A percentile compares a stretch with the other conserved stretches of the same genome.
These are phyloP conservation scores for Ligdia adustata DNA, from an alignment of 2,888 invertebrate genomes.

Conservation along the genomic window DNA sequence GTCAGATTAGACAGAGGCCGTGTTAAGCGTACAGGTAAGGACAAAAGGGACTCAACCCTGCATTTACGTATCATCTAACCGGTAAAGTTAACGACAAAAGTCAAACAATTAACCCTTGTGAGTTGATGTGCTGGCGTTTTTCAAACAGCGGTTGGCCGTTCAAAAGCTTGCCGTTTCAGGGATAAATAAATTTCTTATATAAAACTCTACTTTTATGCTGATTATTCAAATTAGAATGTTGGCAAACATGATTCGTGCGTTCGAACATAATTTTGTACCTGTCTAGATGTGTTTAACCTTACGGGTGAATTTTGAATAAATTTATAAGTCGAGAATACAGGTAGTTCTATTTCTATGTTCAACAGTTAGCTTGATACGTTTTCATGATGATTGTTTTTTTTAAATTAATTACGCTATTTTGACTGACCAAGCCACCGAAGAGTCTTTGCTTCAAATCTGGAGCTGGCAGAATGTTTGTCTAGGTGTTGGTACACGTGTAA, in stretches of 20 bases:
- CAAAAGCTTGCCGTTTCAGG: constrained; percentile 33
- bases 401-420: too few relatives aligned
- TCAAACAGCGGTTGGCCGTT: constrained; percentile 47
- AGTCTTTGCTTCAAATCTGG: too few relatives aligned
- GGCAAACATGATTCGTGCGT: constrained; percentile 15
- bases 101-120: constrained; percentile 68
- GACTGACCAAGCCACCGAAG: too few relatives aligned
- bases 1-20: constrained; percentile 43
- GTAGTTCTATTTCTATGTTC: too few relatives aligned
- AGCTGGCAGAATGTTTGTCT: too few relatives aligned
- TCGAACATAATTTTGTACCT: constrained; percentile 8
- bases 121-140: constrained; percentile 55
- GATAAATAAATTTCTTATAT: constrained; percentile 61
- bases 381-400: too few relatives aligned
- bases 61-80: constrained; percentile 62
- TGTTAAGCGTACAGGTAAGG: constrained; percentile 35
- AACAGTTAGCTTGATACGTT: too few relatives aligned
- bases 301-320: too few relatives aligned
- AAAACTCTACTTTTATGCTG: constrained; percentile 52
- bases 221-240: constrained; percentile 38
- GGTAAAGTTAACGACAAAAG: constrained; percentile 62
- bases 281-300: too few relatives aligned
- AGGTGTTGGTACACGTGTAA: too few relatives aligned
- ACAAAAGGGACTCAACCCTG: constrained; percentile 46
- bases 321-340: too few relatives aligned